Evolutionary conservation across 2,797 vertebrate genomes (phyloP).

Genomic region (Mallotus villosus): DNA sequence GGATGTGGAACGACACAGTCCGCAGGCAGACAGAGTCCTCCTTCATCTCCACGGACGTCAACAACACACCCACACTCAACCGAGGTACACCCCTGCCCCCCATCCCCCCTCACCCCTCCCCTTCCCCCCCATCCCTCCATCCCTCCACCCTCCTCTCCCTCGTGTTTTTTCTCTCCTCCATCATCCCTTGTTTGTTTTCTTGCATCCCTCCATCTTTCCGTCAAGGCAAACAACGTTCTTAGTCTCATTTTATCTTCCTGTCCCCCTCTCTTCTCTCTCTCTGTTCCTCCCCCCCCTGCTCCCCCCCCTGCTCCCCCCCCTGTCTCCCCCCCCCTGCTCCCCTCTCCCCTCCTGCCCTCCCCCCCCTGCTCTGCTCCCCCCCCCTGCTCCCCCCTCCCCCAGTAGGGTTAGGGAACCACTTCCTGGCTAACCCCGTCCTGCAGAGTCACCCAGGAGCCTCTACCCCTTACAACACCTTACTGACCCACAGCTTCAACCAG

Average conservation of each 20-base stretch:
- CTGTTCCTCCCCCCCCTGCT: conserved; percentile 34
- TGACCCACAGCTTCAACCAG: conserved; percentile 85
- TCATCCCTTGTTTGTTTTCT: background rate
- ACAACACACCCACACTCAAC: conserved; percentile 91
- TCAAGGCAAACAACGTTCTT: too few relatives aligned
- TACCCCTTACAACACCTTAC: conserved; percentile 92
- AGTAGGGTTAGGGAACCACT: conserved; percentile 94
- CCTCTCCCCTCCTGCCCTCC: conserved; percentile 33
- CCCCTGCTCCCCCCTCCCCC: conserved; percentile 53
- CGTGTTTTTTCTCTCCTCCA: too few relatives aligned
- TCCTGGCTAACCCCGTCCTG: conserved; percentile 88
- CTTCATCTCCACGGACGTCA: conserved; percentile 89
- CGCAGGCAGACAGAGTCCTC: conserved; percentile 91
- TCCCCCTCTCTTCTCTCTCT: conserved; percentile 17
- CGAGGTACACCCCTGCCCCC: conserved; percentile 71
- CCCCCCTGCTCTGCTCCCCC: conserved; percentile 63
- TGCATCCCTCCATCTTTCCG: background rate
- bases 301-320: too few relatives aligned
- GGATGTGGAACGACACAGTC: conserved; percentile 95
- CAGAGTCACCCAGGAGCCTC: conserved; percentile 88
- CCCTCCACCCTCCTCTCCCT: too few relatives aligned
- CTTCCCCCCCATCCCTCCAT: background rate
- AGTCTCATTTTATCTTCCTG: background rate
- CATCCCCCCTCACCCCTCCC: background rate
- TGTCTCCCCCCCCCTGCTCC: conserved; percentile 64